Evolutionary conservation across 1,140 invertebrate species (phyloP).

Genomic region (Cydia amplana): DNA sequence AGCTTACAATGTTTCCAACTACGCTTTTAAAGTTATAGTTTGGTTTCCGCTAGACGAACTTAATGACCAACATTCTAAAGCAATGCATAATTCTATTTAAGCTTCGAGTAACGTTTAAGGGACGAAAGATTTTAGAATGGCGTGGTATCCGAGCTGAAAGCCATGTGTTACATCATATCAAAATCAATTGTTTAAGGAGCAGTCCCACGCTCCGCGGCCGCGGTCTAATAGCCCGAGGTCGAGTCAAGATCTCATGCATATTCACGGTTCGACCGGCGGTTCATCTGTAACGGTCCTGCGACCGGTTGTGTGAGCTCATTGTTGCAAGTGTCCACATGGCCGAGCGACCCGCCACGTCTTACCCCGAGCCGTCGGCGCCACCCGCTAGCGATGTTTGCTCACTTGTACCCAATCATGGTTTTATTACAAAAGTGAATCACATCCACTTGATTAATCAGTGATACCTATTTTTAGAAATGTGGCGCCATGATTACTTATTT

Average conservation of each 20-base stretch:
- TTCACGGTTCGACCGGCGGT: slow-evolving; percentile 64
- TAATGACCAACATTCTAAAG: slow-evolving; percentile 23
- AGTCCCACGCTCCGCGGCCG: slow-evolving; percentile 69
- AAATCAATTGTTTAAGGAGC: slow-evolving; percentile 55
- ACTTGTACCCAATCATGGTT: slow-evolving; percentile 15
- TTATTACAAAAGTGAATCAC: slow-evolving; percentile 18
- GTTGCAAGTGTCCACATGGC: slow-evolving; percentile 70
- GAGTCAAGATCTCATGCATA: slow-evolving; percentile 74
- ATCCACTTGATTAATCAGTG: background rate
- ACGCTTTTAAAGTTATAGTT: slow-evolving; percentile 31
- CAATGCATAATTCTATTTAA: slow-evolving; percentile 16
- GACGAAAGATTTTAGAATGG: slow-evolving; percentile 5
- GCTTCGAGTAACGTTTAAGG: background rate
- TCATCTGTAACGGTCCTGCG: slow-evolving; percentile 75
- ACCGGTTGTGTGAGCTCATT: slow-evolving; percentile 75
- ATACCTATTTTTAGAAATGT: slow-evolving; percentile 11
- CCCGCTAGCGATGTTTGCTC: slow-evolving; percentile 34
- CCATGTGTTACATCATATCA: slow-evolving; percentile 52
- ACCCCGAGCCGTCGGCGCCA: slow-evolving; percentile 34
- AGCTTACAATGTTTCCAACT: slow-evolving; percentile 25
- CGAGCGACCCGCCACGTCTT: slow-evolving; percentile 23
- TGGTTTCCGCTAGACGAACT: slow-evolving; percentile 27
- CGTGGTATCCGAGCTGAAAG: slow-evolving; percentile 37
- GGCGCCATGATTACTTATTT: background rate
- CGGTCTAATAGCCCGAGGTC: slow-evolving; percentile 74